phyloP scores from a whole-genome alignment of 2,888 invertebrate species.

The Camptogramma bilineatum region DNA sequence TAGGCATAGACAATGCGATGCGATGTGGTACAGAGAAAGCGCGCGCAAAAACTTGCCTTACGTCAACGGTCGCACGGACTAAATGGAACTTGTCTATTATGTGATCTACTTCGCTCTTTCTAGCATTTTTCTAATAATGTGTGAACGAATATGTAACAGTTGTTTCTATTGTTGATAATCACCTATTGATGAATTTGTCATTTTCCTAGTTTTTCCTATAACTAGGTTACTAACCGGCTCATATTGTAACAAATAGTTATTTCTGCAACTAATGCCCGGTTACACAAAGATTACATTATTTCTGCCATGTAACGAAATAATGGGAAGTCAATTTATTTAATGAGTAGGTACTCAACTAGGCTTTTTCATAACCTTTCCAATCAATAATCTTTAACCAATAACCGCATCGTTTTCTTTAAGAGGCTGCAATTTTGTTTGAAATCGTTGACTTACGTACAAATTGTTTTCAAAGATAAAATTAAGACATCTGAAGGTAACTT shows the following conservation, averaged over 20 bases:
- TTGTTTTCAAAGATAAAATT: background rate
- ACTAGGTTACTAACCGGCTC: conserved; percentile 20
- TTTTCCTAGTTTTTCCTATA: conserved; percentile 22
- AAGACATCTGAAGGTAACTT: too few species aligned
- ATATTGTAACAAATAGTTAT: conserved; percentile 20
- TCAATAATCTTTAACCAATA: background rate
- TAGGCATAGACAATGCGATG: conserved; percentile 40
- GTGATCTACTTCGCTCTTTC: conserved; percentile 32
- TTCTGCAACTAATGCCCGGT: conserved; percentile 13
- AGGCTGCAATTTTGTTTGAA: background rate
- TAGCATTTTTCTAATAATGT: conserved; percentile 32
- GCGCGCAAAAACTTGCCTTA: conserved; percentile 44
- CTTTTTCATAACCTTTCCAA: conserved; percentile 5
- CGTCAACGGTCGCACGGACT: conserved; percentile 36
- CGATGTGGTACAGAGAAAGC: conserved; percentile 53
- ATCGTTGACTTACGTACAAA: background rate
- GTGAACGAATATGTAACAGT: conserved; percentile 37
- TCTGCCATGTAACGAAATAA: conserved; percentile 16
- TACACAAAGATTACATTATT: conserved; percentile 25
- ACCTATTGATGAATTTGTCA: conserved; percentile 15
- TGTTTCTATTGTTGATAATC: conserved; percentile 21
- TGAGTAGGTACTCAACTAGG: background rate
- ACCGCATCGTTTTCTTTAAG: conserved; percentile 3
- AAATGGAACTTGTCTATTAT: conserved; percentile 30
- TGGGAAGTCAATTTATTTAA: conserved; percentile 20